phyloP scores from a whole-genome alignment of 2,888 invertebrate species.

The Anaspis maculata region DNA sequence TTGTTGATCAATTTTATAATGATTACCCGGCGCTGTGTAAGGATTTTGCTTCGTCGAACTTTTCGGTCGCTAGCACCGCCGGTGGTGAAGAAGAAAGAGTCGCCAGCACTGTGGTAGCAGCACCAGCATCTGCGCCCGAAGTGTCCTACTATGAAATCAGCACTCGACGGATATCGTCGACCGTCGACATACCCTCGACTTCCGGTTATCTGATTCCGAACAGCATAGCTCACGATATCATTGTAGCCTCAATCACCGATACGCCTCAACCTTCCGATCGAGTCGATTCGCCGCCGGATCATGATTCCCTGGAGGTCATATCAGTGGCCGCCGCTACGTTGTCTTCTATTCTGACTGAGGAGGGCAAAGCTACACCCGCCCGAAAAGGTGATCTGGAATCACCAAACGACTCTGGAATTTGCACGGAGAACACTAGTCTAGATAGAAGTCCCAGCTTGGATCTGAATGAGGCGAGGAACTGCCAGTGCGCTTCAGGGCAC shows the following conservation, averaged over 20 bases:
- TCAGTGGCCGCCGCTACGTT: constrained; percentile 57
- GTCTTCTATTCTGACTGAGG: constrained; percentile 48
- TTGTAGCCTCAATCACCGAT: constrained; percentile 41
- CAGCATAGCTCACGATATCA: constrained; percentile 51
- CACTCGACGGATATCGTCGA: too few species aligned
- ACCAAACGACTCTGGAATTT: constrained; percentile 59
- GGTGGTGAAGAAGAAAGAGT: constrained; percentile 1
- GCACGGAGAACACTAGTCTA: constrained; percentile 65
- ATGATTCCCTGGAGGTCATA: constrained; percentile 48
- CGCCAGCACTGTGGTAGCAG: not conserved
- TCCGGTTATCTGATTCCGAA: constrained; percentile 58
- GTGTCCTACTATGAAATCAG: too few species aligned
- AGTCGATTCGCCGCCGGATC: constrained; percentile 43
- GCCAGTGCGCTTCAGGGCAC: constrained; percentile 4
- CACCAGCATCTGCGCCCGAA: not conserved
- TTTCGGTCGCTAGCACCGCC: constrained; percentile 29
- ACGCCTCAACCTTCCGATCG: constrained; percentile 20
- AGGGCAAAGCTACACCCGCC: constrained; percentile 27
- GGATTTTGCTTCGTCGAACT: constrained; percentile 11
- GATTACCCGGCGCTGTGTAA: constrained; percentile 36
- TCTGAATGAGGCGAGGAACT: constrained; percentile 10
- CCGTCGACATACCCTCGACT: constrained; percentile 48
- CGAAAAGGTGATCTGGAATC: constrained; percentile 29
- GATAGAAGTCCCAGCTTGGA: constrained; percentile 56
- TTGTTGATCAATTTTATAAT: too few species aligned